Base-by-base conservation (phyloP, 2,113 vertebrate species). In the Apeltes quadracus region DNA sequence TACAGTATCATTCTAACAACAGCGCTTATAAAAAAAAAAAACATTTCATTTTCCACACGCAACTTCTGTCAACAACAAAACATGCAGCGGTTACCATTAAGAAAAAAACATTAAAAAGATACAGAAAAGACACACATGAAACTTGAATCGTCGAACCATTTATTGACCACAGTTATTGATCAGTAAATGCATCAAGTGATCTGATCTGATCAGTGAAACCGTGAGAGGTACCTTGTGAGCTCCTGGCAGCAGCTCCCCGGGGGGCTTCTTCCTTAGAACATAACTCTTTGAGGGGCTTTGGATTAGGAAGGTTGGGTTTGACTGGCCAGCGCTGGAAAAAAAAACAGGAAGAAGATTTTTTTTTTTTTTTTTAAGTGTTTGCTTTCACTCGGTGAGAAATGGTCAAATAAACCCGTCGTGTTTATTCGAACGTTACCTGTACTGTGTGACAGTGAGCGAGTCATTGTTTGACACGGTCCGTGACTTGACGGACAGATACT, bases 231-330 rank as follows among this genome's bases (percentile, higher is more conserved):
- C 97, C 94, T 93, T 92, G 81, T 99, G 96, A 41, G 96, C 96
- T 55, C 93, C 87, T 18, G 95, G 95, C 29, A 98, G 92, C 64
- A 99, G 93, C 22, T 89, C 84, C 2, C 97, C 97, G 11, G 95
- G 93, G 4, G 97, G 97, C 62, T 95, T 96, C 92, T 98, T 98
- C 75, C 96, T 94, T 32, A 99, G 95, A 16, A 99, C 96, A 55
- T 94, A 97, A 12, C 87, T 87, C 48, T 75, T 83, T 23, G 75
- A 69, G 11, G 92, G 90, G n/a, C 95, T 95, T 84, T 94, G 89
- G 65, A 98, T 90, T 32, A 94, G 89, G 87, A 97, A 98, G 2
- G 96, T 98, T 68, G 97, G 97, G 71, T 98, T 98, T 51, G 96
- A 99, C 70, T 98, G 96, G 10, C 97, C 97, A 50, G 81, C 85